Conservation (phyloP, 2,113 vertebrate genomes). For the Carassius auratus region DNA sequence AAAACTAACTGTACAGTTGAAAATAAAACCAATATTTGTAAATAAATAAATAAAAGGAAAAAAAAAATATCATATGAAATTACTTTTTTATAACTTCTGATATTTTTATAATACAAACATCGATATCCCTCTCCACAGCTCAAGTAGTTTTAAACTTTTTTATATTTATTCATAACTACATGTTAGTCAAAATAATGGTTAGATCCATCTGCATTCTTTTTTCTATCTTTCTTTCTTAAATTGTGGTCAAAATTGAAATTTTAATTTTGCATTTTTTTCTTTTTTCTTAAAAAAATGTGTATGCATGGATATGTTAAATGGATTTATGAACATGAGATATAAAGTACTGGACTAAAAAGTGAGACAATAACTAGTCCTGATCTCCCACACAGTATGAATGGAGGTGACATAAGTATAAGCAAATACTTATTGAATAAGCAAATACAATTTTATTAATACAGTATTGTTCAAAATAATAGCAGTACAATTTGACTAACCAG, state of each 20-base stretch:
- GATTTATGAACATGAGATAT: not conserved
- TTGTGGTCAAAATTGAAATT: not conserved
- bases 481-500: too few relatives aligned
- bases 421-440: not conserved
- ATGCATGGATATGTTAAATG: not conserved
- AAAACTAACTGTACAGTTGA: not conserved
- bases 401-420: not conserved
- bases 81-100: not conserved
- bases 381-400: not conserved
- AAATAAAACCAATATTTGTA: not conserved
- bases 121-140: not conserved
- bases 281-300: too few relatives aligned
- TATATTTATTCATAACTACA: not conserved
- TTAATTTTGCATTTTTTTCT: too few relatives aligned
- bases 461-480: too few relatives aligned
- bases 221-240: not conserved
- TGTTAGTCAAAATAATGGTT: not conserved
- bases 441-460: too few relatives aligned
- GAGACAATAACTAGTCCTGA: not conserved
- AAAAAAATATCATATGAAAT: not conserved
- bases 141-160: not conserved
- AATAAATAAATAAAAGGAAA: not conserved
- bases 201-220: not conserved
- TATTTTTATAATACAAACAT: too few relatives aligned
- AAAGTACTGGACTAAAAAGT: not conserved